Evolutionary conservation across 2,113 vertebrate species (phyloP).

Genomic region (Catharus bicknelli): DNA sequence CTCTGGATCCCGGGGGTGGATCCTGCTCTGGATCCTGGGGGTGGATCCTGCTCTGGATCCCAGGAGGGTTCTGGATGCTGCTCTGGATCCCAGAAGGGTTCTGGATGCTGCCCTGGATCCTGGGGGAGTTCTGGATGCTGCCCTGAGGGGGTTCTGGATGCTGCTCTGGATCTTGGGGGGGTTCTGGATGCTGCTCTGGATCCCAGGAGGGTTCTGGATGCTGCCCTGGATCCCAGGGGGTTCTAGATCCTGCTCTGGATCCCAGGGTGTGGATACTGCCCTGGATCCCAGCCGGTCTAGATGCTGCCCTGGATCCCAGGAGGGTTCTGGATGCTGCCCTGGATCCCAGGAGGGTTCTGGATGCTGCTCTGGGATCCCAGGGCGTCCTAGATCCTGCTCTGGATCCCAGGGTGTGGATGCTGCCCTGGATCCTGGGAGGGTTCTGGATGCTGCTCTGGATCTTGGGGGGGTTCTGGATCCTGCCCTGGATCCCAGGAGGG

Average conservation of each 20-base stretch:
- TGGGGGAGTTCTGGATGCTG: no score
- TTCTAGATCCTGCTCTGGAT: background rate
- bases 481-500: background rate
- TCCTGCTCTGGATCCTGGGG: background rate
- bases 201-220: background rate
- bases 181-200: background rate
- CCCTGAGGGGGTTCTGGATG: background rate
- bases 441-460: background rate
- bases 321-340: background rate
- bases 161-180: no score
- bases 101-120: no score
- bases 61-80: fast-evolving
- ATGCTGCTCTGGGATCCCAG: no score
- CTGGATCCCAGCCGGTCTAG: background rate
- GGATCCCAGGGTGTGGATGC: background rate
- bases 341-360: background rate
- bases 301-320: background rate
- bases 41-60: background rate
- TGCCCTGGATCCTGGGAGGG: no score
- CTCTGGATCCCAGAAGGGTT: background rate
- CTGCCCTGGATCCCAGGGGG: background rate
- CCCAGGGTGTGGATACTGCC: no score
- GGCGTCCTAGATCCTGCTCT: background rate
- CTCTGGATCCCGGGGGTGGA: background rate
- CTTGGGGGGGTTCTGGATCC: background rate